These are phyloP conservation scores for Sylvia borin DNA, from an alignment of 2,797 vertebrate species.

Conservation along the genomic window DNA sequence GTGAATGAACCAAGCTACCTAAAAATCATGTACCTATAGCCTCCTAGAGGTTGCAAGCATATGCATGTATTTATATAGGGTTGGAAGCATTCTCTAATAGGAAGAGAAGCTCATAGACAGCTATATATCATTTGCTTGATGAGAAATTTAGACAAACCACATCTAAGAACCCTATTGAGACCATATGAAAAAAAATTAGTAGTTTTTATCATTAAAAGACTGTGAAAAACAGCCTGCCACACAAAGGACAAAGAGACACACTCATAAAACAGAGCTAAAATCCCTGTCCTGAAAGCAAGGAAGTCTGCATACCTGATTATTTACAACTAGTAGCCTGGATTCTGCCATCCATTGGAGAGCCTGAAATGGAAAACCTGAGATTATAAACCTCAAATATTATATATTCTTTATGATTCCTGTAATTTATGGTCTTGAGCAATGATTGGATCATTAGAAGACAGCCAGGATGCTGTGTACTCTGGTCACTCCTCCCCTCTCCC, in stretches of 20 bases:
- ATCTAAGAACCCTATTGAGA: background rate
- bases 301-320: background rate
- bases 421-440: background rate
- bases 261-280: background rate
- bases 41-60: background rate
- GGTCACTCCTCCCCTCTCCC: background rate
- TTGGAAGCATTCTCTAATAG: background rate
- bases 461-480: background rate
- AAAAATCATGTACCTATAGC: background rate
- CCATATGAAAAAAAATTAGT: background rate
- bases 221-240: background rate
- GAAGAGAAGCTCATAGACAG: background rate
- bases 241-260: background rate
- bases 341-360: background rate
- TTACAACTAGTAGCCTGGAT: background rate
- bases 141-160: background rate
- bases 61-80: fast-evolving
- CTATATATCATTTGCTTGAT: background rate
- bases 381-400: background rate
- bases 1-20: background rate
- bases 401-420: background rate
- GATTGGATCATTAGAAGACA: background rate
- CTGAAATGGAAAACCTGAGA: background rate
- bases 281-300: background rate
- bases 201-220: background rate